phyloP scores from a whole-genome alignment of 2,113 vertebrate species.

The Puffinus mauretanicus region DNA sequence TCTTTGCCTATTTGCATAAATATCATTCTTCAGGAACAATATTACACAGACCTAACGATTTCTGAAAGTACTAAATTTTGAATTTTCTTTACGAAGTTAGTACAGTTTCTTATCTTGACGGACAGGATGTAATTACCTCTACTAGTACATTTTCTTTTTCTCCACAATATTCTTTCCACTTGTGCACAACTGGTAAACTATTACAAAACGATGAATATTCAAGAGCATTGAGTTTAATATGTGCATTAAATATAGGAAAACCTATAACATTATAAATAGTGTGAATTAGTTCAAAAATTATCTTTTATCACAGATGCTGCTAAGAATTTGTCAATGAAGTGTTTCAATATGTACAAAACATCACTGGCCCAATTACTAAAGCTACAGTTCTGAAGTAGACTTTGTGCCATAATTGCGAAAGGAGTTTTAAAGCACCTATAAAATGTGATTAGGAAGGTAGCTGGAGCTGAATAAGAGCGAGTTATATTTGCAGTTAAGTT shows the following conservation, averaged over 20 bases:
- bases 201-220: background rate
- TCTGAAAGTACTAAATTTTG: background rate
- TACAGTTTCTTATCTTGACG: background rate
- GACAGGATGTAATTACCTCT: background rate
- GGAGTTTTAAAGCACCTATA: background rate
- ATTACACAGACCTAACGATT: background rate
- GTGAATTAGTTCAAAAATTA: background rate
- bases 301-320: background rate
- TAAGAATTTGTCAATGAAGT: background rate
- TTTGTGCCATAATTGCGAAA: background rate
- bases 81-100: background rate
- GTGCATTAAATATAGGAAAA: background rate
- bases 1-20: background rate
- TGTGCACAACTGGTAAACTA: background rate
- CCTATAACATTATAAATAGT: background rate
- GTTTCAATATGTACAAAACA: background rate
- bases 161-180: background rate
- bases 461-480: background rate
- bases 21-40: background rate
- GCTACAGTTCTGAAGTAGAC: background rate
- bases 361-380: background rate
- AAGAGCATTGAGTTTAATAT: background rate
- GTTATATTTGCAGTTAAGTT: background rate
- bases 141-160: background rate
- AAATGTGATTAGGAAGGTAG: background rate